Conservation (phyloP, 2,888 invertebrate species). For the Eucera pruinosa region DNA sequence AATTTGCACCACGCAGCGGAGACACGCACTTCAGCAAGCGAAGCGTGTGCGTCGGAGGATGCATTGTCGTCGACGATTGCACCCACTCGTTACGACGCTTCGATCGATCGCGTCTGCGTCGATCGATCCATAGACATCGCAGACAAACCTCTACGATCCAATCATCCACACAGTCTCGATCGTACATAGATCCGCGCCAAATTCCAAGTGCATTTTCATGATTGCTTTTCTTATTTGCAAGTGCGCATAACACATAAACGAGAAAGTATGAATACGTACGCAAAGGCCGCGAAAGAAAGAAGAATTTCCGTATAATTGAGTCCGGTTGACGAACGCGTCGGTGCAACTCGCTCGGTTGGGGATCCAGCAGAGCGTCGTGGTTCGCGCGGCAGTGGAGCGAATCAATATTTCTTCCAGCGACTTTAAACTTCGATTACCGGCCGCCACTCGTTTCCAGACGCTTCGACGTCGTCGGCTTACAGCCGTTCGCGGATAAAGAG, state of each 20-base stretch:
- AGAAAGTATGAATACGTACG: conserved; percentile 1
- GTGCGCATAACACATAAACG: background rate
- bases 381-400: conserved; percentile 52
- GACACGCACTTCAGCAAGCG: conserved; percentile 50
- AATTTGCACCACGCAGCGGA: conserved; percentile 48
- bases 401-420: conserved; percentile 58
- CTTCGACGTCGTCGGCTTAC: conserved; percentile 46
- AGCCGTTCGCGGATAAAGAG: conserved; percentile 35
- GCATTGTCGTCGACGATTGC: conserved; percentile 30
- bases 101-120: conserved; percentile 40
- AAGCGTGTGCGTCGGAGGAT: conserved; percentile 47
- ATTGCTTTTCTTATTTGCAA: no score
- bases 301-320: background rate
- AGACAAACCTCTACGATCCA: no score
- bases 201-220: background rate
- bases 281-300: background rate
- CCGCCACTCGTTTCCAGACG: conserved; percentile 48
- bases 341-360: conserved; percentile 20
- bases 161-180: no score
- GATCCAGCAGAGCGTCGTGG: conserved; percentile 31
- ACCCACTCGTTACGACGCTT: conserved; percentile 17
- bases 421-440: conserved; percentile 58
- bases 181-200: conserved; percentile 9
- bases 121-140: background rate
- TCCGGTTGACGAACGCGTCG: conserved; percentile 20